Evolutionary conservation across 2,113 vertebrate genomes (phyloP), one percentile per base, ranked within the genome.

Genomic region (Propithecus coquereli): DNA sequence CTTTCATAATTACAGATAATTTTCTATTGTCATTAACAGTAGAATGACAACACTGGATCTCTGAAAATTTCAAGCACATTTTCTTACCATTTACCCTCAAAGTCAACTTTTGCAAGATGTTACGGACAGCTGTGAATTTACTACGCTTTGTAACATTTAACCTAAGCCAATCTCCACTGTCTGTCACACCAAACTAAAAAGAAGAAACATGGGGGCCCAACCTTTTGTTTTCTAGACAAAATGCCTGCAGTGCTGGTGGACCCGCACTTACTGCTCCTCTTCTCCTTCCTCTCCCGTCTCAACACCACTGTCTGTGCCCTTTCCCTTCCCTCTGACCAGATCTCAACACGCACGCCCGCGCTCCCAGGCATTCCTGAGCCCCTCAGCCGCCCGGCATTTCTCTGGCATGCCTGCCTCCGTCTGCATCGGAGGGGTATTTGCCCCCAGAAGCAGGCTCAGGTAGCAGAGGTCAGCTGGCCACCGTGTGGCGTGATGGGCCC

Each of bases 241-340:
- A 32, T 3, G 47, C 45, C n/a, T 3, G 13, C 7, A 22, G n/a
- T 9, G 23, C 23, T 37, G 7, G 47, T 3, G 74, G 74, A 61
- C 47, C 63, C 7, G 2, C 66, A 18, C 37, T 23, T 10, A 3
- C 3, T 1, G 32, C 68, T 20, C 27, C 22, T 14, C 66, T 52
- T 27, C 9, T 10, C 11, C 25, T 47, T 18, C 52, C 59, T 43
- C 43, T 13, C 66, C 18, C 2, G 0, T 14, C 73, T 37, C 90
- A n/a, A 1, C 61, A 14, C n/a, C 3, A 10, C 8, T 0, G 17
- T 0, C 43, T 20, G 8, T 4, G 34, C 52, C 74, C 61, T 32
- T 57, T 25, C 18, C 16, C 88, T 45, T 68, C 23, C 65, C 61
- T 63, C 77, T 81, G 34, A 43, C 13, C 30, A 71, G 63, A 40